Conservation (phyloP, 2,888 invertebrate genomes). For the Acronicta leporina region DNA sequence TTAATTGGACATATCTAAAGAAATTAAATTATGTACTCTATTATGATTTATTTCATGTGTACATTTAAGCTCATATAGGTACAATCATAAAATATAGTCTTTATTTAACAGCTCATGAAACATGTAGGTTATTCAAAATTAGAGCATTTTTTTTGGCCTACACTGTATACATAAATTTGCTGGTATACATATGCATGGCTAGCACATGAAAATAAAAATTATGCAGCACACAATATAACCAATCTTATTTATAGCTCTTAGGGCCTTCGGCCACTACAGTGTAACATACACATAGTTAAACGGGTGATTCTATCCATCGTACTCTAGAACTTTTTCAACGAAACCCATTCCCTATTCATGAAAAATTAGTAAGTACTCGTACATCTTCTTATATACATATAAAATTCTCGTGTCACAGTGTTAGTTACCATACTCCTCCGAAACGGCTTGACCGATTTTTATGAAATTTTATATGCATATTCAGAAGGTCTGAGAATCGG, state of each 20-base stretch:
- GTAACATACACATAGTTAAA: neutral
- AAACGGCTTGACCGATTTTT: too few species aligned
- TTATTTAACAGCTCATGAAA: neutral
- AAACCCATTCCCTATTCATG: too few species aligned
- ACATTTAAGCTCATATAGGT: neutral
- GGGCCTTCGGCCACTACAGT: neutral
- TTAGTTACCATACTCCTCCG: too few species aligned
- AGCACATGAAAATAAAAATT: constrained; percentile 14
- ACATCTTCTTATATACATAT: too few species aligned
- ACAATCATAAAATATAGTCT: neutral
- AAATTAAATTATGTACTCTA: too few species aligned
- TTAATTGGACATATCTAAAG: too few species aligned
- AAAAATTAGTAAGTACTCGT: too few species aligned
- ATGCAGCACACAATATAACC: constrained; percentile 23
- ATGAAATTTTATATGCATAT: too few species aligned
- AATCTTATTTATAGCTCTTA: constrained; percentile 25
- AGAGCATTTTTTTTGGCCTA: constrained; percentile 1
- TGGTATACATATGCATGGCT: constrained; percentile 5
- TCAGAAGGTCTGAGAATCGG: too few species aligned
- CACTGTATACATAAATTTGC: neutral
- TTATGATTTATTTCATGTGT: neutral
- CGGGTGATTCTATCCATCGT: too few species aligned
- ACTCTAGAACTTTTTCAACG: too few species aligned
- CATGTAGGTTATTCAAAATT: neutral
- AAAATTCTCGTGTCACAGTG: too few species aligned